phyloP scores from a whole-genome alignment of 2,797 vertebrate species.

The Rhadinocentrus ornatus region DNA sequence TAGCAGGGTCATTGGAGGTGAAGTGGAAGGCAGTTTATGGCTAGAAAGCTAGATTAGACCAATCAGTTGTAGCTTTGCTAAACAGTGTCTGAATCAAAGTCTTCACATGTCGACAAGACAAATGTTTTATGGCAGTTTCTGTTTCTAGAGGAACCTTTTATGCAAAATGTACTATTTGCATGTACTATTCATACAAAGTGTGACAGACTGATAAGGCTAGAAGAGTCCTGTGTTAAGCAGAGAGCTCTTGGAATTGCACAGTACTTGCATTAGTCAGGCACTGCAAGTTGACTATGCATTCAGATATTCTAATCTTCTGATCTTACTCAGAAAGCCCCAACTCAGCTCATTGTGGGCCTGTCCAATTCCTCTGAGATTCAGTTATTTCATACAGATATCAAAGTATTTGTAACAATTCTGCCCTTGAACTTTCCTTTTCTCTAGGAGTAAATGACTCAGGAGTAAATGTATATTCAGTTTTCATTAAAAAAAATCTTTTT shows the following conservation, averaged over 20 bases:
- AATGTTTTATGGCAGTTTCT: background rate
- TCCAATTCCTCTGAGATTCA: background rate
- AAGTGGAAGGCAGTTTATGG: conserved; percentile 41
- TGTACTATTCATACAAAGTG: conserved; percentile 3
- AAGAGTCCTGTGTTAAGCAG: conserved; percentile 14
- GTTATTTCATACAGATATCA: background rate
- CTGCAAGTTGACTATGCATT: background rate
- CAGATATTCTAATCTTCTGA: background rate
- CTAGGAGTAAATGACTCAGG: background rate
- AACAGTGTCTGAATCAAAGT: background rate
- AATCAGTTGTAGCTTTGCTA: conserved; percentile 15
- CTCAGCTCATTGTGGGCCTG: background rate
- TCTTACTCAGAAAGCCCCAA: background rate
- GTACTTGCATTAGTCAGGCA: background rate
- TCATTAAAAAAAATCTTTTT: no score
- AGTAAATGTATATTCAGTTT: no score
- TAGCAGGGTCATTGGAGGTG: conserved; percentile 60
- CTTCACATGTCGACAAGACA: background rate
- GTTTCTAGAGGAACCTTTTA: conserved; percentile 3
- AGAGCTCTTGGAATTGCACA: conserved; percentile 5
- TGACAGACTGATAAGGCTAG: background rate
- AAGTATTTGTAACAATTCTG: background rate
- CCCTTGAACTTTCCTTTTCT: background rate
- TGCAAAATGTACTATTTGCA: conserved; percentile 33
- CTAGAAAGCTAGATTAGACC: conserved; percentile 30